Conservation (phyloP, 2,888 invertebrate genomes). For the Acleris laterana region DNA sequence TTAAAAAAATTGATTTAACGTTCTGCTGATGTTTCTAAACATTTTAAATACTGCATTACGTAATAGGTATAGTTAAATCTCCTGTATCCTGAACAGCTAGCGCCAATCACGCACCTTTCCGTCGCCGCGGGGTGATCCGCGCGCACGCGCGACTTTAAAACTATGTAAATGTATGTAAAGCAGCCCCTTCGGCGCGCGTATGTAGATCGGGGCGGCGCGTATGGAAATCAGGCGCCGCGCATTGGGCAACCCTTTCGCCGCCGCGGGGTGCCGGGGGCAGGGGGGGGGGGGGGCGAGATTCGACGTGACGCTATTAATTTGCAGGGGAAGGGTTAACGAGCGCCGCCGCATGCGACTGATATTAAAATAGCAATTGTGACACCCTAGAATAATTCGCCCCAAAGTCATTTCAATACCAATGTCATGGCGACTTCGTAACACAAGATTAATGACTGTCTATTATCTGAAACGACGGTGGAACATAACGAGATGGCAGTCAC, state of each 20-base stretch:
- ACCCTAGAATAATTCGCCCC: not conserved
- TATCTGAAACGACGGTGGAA: too few species aligned
- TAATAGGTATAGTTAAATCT: too few species aligned
- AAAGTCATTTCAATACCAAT: not conserved
- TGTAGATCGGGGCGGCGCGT: slow-evolving; percentile 23
- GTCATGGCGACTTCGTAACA: not conserved
- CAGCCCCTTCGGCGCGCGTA: slow-evolving; percentile 23
- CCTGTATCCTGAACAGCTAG: not conserved
- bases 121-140: not conserved
- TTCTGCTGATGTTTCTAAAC: too few species aligned
- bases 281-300: slow-evolving; percentile 31
- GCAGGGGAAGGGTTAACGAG: slow-evolving; percentile 20
- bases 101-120: not conserved
- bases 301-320: slow-evolving; percentile 30
- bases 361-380: slow-evolving; percentile 17
- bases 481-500: too few species aligned
- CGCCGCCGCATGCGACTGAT: slow-evolving; percentile 19
- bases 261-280: slow-evolving; percentile 15
- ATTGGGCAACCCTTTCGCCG: slow-evolving; percentile 28
- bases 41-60: too few species aligned
- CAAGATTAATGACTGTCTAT: not conserved
- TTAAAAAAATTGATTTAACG: too few species aligned
- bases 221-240: slow-evolving; percentile 28
- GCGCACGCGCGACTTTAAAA: slow-evolving; percentile 34
- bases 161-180: slow-evolving; percentile 37